These are phyloP conservation scores for Drosophila kambysellisi DNA, from an alignment of 2,888 invertebrate genomes.

Conservation along the genomic window DNA sequence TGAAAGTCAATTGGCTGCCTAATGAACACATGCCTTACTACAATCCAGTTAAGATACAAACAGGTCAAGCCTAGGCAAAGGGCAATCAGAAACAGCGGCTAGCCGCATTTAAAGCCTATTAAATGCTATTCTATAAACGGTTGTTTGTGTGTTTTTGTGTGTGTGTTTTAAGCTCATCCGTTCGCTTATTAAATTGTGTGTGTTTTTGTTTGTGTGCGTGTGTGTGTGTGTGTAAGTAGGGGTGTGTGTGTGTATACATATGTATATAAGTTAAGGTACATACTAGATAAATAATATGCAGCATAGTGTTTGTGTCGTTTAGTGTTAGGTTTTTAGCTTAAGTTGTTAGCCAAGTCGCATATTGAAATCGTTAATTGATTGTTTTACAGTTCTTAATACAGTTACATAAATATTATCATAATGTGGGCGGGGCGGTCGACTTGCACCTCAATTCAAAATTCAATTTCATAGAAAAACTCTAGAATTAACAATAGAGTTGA, in stretches of 20 bases:
- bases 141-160: constrained; percentile 24
- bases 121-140: constrained; percentile 63
- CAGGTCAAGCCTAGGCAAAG: constrained; percentile 37
- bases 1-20: constrained; percentile 44
- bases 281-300: constrained; percentile 78
- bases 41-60: constrained; percentile 12
- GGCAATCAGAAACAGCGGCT: constrained; percentile 33
- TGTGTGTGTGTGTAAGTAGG: constrained; percentile 14
- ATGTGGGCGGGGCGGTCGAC: constrained; percentile 47
- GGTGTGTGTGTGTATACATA: constrained; percentile 33
- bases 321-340: constrained; percentile 45
- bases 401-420: constrained; percentile 42
- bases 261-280: constrained; percentile 72
- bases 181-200: constrained; percentile 51
- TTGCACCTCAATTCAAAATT: constrained; percentile 44
- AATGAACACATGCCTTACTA: constrained; percentile 9
- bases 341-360: constrained; percentile 58
- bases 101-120: constrained; percentile 45
- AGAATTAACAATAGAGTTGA: constrained; percentile 32
- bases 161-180: constrained; percentile 60
- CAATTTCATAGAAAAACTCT: constrained; percentile 20
- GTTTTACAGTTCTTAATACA: constrained; percentile 68
- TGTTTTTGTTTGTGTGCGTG: constrained; percentile 38
- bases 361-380: constrained; percentile 73
- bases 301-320: constrained; percentile 54